Conservation (phyloP, 2,113 vertebrate species). For the Myiopsitta monachus region DNA sequence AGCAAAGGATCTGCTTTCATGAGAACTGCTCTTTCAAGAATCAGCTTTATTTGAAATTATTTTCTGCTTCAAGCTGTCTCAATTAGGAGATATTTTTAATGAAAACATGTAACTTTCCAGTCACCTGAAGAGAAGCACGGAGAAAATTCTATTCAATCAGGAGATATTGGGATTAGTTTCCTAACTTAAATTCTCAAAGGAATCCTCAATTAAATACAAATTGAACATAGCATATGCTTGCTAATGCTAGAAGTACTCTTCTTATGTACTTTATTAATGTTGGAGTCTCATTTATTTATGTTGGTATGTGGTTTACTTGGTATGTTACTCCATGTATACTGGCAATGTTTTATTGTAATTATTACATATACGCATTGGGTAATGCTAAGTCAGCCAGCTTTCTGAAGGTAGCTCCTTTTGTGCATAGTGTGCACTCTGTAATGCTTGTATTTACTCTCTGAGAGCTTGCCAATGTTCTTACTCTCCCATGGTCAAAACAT, state of each 20-base stretch:
- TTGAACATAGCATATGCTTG: neutral
- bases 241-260: neutral
- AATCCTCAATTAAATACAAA: neutral
- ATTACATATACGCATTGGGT: neutral
- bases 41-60: neutral
- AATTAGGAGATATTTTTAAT: neutral
- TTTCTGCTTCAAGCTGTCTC: neutral
- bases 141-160: neutral
- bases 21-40: neutral
- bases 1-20: neutral
- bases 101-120: neutral
- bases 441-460: neutral
- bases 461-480: neutral
- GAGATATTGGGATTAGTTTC: neutral
- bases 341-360: neutral
- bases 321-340: neutral
- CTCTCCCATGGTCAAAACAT: fast-evolving
- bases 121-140: neutral
- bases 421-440: neutral
- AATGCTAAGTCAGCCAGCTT: neutral
- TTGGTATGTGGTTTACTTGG: neutral
- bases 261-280: neutral
- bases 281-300: neutral
- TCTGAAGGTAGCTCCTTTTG: neutral
- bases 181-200: neutral